These are phyloP conservation scores for Pachycephala philippinensis DNA, from an alignment of 2,113 vertebrate species.

Conservation along the genomic window DNA sequence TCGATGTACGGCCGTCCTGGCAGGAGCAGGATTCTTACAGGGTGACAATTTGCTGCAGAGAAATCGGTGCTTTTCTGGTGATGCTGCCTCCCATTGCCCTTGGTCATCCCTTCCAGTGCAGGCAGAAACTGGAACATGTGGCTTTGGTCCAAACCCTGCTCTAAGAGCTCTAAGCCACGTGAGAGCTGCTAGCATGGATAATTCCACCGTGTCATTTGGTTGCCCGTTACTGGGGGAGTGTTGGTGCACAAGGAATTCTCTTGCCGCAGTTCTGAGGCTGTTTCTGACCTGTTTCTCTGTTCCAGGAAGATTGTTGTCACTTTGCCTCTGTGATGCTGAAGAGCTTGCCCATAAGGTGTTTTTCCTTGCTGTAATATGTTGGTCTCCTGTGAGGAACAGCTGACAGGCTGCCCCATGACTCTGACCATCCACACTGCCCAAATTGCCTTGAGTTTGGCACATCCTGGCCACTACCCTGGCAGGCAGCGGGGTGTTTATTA, in stretches of 20 bases:
- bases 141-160: not conserved
- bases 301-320: not conserved
- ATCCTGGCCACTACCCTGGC: too few relatives aligned
- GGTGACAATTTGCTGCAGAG: not conserved
- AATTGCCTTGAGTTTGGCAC: not conserved
- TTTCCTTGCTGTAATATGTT: not conserved
- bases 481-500: not conserved
- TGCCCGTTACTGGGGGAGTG: not conserved
- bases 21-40: not conserved
- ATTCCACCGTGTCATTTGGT: accelerated
- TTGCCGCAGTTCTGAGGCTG: accelerated
- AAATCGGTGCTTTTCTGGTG: not conserved
- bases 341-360: accelerated
- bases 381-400: not conserved
- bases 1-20: accelerated
- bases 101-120: not conserved
- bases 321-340: not conserved
- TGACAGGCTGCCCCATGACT: not conserved
- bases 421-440: not conserved
- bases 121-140: not conserved
- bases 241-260: not conserved
- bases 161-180: not conserved
- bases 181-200: not conserved
- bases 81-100: not conserved
- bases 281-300: not conserved